phyloP scores from a whole-genome alignment of 2,888 invertebrate species.

The Megaustenia siamemsis region DNA sequence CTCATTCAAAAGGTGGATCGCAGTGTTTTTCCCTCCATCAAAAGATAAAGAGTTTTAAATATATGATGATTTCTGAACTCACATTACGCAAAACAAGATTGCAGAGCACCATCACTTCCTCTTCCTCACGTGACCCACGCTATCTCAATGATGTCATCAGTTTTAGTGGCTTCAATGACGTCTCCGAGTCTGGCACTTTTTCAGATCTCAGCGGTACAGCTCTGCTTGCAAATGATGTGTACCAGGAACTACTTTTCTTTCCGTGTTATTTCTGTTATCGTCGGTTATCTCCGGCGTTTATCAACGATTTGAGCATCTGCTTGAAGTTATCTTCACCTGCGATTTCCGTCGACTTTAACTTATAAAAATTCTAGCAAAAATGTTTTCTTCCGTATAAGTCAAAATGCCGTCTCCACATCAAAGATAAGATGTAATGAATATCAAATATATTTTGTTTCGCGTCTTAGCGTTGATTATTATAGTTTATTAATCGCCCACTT shows the following conservation, averaged over 20 bases:
- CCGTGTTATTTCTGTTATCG: conserved; percentile 8
- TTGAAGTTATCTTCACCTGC: background rate
- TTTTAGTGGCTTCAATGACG: background rate
- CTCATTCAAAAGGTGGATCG: too few species aligned
- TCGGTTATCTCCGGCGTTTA: background rate
- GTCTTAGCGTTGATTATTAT: too few species aligned
- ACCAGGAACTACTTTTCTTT: conserved; percentile 9
- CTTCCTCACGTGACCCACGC: background rate
- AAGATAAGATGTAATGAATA: background rate
- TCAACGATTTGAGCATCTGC: background rate
- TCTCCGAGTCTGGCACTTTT: background rate
- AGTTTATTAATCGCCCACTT: too few species aligned
- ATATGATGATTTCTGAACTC: background rate
- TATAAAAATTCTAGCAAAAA: background rate
- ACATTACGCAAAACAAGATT: background rate
- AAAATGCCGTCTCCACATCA: background rate
- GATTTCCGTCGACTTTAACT: background rate
- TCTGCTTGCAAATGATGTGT: background rate
- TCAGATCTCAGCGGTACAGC: background rate
- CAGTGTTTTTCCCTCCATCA: too few species aligned
- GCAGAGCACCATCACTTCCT: background rate
- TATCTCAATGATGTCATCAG: background rate
- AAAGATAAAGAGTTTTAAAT: too few species aligned
- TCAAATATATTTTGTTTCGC: background rate
- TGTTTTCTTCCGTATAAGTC: background rate